Evolutionary conservation across 2,113 vertebrate species (phyloP).

Genomic region (Fulica atra): DNA sequence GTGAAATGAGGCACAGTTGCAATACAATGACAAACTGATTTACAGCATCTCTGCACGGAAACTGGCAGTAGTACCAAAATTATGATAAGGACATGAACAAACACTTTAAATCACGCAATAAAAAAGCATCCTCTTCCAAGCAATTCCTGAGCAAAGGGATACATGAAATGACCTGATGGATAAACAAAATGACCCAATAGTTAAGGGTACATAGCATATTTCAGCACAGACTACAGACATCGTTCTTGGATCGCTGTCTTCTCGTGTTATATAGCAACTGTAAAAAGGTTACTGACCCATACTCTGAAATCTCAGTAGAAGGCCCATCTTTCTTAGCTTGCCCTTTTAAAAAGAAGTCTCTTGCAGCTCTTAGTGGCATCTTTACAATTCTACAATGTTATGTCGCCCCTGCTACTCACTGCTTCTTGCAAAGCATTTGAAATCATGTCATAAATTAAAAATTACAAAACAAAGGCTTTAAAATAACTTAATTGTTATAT

Average conservation of each 20-base stretch:
- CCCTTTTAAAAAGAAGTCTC: neutral
- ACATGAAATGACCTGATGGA: neutral
- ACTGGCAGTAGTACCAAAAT: neutral
- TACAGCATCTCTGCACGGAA: neutral
- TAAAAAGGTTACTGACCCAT: neutral
- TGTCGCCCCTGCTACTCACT: neutral
- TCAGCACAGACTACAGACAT: neutral
- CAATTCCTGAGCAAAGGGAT: neutral
- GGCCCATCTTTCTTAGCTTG: neutral
- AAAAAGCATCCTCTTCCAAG: neutral
- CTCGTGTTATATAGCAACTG: neutral
- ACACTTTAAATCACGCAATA: neutral
- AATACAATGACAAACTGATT: neutral
- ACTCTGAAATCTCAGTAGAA: neutral
- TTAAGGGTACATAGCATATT: neutral
- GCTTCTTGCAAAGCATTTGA: slow-evolving; percentile 4
- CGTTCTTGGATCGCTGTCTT: neutral
- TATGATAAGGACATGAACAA: neutral
- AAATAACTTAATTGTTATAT: slow-evolving; percentile 75
- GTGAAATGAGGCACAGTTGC: neutral
- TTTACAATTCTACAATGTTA: neutral
- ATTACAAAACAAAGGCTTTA: slow-evolving; percentile 31
- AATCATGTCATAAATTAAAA: slow-evolving; percentile 62
- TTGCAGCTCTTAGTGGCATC: neutral
- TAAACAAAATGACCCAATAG: neutral